Evolutionary conservation across 2,888 invertebrate genomes (phyloP), one percentile per base, ranked within the genome.

Genomic region (Polietes domitor): DNA sequence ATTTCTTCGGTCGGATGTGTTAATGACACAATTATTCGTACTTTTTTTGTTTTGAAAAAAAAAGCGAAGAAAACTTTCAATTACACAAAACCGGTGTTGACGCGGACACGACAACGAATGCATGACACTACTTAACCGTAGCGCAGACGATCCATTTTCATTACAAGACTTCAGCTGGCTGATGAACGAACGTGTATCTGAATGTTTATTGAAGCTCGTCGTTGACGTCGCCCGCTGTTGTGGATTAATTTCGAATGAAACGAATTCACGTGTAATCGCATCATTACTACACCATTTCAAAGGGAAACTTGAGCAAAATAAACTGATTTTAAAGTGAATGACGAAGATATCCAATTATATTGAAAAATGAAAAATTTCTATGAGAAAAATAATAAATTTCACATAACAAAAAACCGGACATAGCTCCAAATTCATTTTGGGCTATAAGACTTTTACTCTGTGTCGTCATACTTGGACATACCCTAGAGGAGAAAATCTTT

Each of bases 51-150:
- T 24, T 61, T n/a, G 10, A 47, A 47, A 47, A 7, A 47, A 4
- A n/a, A n/a, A n/a, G n/a, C n/a, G n/a, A 47, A 26, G 26, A 58
- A 47, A 68, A 68, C 68, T 68, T 68, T 68, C 68, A 68, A 68
- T 68, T 68, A 43, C 68, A 41, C 65, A 19, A 65, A 58, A 26
- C 26, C 58, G 37, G 37, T 37, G 21, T 63, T 9, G 24, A 58
- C 58, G 61, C 61, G 28, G n/a, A 28, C 61, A 28, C 68, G 24
- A 43, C 68, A 12, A 1, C 37, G 41, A 68, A 43, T 43, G 9
- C 15, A 24, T 43, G 41, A 2, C 24, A 19, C 24, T 21, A 24
- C 68, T 68, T 68, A 68, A 41, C 12, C 15, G 10, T 9, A 68
- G 4, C 41, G 41, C 15, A 28, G 37, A 37, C 65, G 24, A 24